A percentile compares a stretch with the other conserved stretches of the same genome.
phyloP scores from a whole-genome alignment of 2,797 vertebrate genomes.

The Gastrophryne carolinensis region DNA sequence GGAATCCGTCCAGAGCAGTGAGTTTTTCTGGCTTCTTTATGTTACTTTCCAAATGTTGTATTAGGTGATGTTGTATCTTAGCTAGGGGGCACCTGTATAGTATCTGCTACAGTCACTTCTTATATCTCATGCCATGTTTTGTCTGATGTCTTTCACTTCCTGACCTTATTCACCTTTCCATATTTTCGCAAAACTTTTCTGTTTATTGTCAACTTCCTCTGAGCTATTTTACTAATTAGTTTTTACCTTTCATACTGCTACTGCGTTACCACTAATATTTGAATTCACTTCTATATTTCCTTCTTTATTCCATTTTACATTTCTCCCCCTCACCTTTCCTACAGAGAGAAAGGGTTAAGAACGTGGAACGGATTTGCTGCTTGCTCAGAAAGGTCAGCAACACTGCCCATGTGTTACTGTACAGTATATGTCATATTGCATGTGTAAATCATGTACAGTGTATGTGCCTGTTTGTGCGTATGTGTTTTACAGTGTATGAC shows the following conservation, averaged over 20 bases:
- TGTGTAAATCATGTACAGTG: not conserved
- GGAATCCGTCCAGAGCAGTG: conserved; percentile 93
- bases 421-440: not conserved
- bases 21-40: conserved; percentile 60
- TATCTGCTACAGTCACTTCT: conserved; percentile 9
- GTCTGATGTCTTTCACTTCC: not conserved
- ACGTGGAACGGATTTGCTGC: conserved; percentile 92
- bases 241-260: not conserved
- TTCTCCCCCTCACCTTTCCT: conserved; percentile 46
- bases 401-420: conserved; percentile 20
- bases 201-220: not conserved
- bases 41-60: not conserved
- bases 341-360: conserved; percentile 90
- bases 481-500: no score
- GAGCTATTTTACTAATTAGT: not conserved
- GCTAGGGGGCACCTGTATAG: not conserved
- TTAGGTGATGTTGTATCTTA: not conserved
- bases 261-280: not conserved
- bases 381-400: conserved; percentile 85
- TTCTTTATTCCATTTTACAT: not conserved
- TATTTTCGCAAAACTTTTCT: not conserved
- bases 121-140: conserved; percentile 19
- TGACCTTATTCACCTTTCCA: not conserved
- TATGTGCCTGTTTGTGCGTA: not conserved
- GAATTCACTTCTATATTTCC: not conserved